These are phyloP conservation scores for Crematogaster levior DNA, from an alignment of 2,888 invertebrate genomes.

Conservation along the genomic window DNA sequence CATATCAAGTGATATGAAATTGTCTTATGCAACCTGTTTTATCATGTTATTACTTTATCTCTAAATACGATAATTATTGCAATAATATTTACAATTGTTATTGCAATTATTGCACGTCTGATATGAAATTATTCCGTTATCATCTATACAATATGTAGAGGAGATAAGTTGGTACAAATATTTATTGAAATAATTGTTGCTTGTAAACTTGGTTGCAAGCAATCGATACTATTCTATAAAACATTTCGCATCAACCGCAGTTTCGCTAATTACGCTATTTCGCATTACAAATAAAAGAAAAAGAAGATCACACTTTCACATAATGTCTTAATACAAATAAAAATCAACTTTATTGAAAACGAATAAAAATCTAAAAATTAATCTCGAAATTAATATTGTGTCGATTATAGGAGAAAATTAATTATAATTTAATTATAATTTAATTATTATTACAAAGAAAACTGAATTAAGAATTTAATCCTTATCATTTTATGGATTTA, in stretches of 20 bases:
- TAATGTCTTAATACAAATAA: neutral
- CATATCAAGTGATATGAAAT: neutral
- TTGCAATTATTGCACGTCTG: too few relatives aligned
- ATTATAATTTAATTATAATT: neutral
- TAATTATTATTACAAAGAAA: neutral
- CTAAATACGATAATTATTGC: neutral
- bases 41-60: neutral
- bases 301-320: neutral
- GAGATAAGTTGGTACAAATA: neutral
- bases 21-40: neutral
- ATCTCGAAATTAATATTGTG: neutral
- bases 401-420: neutral
- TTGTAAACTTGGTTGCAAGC: neutral
- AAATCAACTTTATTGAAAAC: neutral
- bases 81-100: too few relatives aligned
- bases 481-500: neutral
- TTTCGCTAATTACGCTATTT: slow-evolving; percentile 13
- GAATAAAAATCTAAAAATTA: neutral
- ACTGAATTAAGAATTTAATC: neutral
- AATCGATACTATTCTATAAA: slow-evolving; percentile 26
- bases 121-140: slow-evolving; percentile 2
- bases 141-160: neutral
- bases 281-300: neutral
- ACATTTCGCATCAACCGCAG: neutral
- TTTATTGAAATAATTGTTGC: slow-evolving; percentile 2